Conservation (phyloP, 2,113 vertebrate genomes). For the Pangasianodon gigas region DNA sequence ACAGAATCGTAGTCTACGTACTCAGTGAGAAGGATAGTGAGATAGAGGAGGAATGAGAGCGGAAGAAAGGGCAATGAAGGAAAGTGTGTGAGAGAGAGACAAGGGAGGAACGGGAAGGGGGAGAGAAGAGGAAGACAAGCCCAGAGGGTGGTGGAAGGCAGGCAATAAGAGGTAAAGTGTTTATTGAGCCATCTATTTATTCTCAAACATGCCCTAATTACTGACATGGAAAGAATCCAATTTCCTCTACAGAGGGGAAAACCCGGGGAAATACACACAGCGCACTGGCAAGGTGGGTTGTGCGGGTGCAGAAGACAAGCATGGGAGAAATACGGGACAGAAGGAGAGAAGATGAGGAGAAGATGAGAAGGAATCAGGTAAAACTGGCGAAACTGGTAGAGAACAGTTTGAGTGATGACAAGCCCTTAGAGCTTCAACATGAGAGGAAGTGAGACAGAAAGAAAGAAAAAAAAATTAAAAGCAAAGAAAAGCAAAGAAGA, state of each 20-base stretch:
- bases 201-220: constrained; percentile 79
- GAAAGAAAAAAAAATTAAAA: neutral
- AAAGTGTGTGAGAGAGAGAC: constrained; percentile 44
- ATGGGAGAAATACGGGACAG: neutral
- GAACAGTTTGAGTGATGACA: constrained; percentile 4
- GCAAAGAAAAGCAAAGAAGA: neutral
- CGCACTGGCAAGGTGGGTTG: constrained; percentile 23
- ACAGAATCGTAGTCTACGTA: neutral
- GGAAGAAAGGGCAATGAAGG: constrained; percentile 9
- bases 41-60: neutral
- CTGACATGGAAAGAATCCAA: constrained; percentile 78
- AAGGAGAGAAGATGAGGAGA: neutral
- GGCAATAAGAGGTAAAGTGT: constrained; percentile 78
- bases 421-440: constrained; percentile 2
- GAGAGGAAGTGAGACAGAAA: neutral
- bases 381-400: constrained; percentile 12
- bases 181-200: constrained; percentile 82
- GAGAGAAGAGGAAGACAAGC: constrained; percentile 45
- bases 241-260: constrained; percentile 68
- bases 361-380: neutral
- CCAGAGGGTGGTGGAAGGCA: constrained; percentile 66
- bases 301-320: constrained; percentile 17
- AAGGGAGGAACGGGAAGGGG: constrained; percentile 33
- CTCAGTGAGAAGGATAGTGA: neutral
- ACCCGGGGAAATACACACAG: constrained; percentile 38